Evolutionary conservation across 2,113 vertebrate genomes (phyloP).

Genomic region (Leptocoma aspasia): DNA sequence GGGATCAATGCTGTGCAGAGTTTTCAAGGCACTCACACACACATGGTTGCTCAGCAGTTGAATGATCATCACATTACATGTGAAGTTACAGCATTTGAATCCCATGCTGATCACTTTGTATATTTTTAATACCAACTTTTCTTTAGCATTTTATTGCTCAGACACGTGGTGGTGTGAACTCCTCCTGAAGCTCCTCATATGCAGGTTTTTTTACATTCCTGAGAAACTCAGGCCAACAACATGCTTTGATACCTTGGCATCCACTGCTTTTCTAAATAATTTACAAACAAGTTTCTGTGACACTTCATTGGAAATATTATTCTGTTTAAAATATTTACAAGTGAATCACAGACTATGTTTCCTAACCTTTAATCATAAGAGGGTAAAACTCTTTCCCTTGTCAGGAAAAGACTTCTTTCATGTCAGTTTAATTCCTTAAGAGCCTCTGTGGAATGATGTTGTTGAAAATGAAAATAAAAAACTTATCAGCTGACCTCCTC

Average conservation of each 20-base stretch:
- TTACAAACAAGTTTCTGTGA: neutral
- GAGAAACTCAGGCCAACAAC: neutral
- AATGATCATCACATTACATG: neutral
- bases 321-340: neutral
- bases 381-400: neutral
- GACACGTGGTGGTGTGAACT: fast-evolving
- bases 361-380: neutral
- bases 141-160: neutral
- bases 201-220: neutral
- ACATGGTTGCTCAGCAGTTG: neutral
- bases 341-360: neutral
- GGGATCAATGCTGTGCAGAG: neutral
- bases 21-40: neutral
- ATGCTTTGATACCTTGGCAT: neutral
- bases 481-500: neutral
- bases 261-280: neutral
- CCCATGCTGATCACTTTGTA: neutral
- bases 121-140: neutral
- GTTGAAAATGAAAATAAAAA: neutral
- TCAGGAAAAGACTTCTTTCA: neutral
- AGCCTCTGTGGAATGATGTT: neutral
- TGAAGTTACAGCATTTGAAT: neutral
- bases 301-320: neutral
- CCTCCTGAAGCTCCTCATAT: neutral
- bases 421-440: neutral